Evolutionary conservation across 2,797 vertebrate genomes (phyloP).

Genomic region (Sciurus vulgaris): DNA sequence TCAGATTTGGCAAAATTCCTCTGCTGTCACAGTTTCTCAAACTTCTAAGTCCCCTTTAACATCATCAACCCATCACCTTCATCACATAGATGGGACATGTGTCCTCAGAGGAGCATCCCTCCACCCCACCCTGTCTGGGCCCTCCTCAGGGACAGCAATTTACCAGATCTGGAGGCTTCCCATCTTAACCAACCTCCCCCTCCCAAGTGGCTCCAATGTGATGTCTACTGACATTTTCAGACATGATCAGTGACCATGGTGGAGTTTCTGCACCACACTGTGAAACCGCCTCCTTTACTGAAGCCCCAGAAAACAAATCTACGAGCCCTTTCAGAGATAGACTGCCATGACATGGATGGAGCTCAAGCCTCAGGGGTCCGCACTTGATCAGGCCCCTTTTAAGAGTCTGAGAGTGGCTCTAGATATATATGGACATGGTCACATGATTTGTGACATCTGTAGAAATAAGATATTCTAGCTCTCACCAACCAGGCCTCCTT

Average conservation of each 20-base stretch:
- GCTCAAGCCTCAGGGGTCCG: neutral
- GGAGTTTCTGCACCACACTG: neutral
- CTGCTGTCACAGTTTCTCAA: neutral
- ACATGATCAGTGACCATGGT: neutral
- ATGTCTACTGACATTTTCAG: no score
- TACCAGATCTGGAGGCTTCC: no score
- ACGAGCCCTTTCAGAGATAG: neutral
- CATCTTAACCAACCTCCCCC: no score
- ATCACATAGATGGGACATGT: neutral
- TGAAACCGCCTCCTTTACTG: neutral
- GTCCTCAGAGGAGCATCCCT: neutral
- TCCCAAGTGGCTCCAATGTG: no score
- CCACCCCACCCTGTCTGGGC: neutral
- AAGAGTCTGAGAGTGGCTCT: neutral
- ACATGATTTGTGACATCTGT: neutral
- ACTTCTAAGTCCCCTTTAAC: neutral
- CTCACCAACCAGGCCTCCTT: neutral
- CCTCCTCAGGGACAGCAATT: no score
- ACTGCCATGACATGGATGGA: neutral
- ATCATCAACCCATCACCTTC: neutral
- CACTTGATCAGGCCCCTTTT: neutral
- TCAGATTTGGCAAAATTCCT: neutral
- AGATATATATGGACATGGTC: neutral
- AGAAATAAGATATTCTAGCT: neutral
- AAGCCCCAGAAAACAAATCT: neutral